Base-by-base conservation (phyloP, 2,797 vertebrate species). In the Benthosema pterotum region DNA sequence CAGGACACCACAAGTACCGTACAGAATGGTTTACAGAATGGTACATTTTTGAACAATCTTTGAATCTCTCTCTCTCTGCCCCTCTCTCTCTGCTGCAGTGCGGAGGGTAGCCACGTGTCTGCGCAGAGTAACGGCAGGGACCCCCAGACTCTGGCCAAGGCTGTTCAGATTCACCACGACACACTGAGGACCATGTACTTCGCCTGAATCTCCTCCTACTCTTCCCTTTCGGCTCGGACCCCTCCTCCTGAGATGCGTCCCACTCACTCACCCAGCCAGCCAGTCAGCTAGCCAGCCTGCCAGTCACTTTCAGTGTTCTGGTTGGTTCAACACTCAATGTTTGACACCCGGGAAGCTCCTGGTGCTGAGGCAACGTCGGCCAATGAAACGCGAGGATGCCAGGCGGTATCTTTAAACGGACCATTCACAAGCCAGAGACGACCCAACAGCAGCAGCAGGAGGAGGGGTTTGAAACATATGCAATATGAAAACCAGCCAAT, bases 151-250 rank as follows among this genome's bases (percentile, higher is more conserved):
- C 91, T 99, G 77, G 97, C 97, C 77, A 98, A 98, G 93, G 97
- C 97, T 22, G 97, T 99, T 79, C 97, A 98, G 87, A 98, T 99
- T 93, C 97, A 99, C 94, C 97, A 99, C 71, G 96, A 99, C 94
- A 98, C 97, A 83, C 93, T 99, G 95, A 96, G 96, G 92, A 99
- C 97, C 92, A 99, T 99, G 97, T 99, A 99, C 91, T 99, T 99
- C 74, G 97, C 97, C 91, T 99, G 82, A 92, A 55, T 11, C 51
- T 55, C 52, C 51, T 55, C 52, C 63, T 50, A 51, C 67, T 38
- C 32, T 11, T 38, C 32, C 32, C n/a, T n/a, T n/a, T 25, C 22
- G 22, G 2, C 32, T 38, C 32, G 32, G 32, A 47, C 57, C 52
- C 66, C 28, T 32, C 66, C 28, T 32, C 22, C 60, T 66, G 38